Conservation (phyloP, 23 tunicate genomes). For the Botrylloides violaceus region DNA sequence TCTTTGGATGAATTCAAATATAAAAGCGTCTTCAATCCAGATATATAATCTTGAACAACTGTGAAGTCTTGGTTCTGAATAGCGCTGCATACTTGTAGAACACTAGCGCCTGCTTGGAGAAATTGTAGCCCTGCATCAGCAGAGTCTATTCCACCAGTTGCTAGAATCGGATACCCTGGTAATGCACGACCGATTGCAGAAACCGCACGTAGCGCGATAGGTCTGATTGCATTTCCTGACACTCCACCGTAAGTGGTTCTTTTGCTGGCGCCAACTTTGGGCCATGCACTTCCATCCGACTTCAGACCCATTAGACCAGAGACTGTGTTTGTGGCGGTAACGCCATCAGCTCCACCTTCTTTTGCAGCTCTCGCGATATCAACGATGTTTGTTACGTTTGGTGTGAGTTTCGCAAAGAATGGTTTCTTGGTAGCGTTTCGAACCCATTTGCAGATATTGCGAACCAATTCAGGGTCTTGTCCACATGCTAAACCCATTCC, state of each 20-base stretch:
- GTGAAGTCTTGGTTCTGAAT: slow-evolving; percentile 99
- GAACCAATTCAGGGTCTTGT: slow-evolving; percentile 89
- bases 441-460: slow-evolving; percentile 92
- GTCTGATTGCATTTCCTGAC: slow-evolving; percentile 96
- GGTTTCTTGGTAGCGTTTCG: slow-evolving; percentile 77
- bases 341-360: slow-evolving; percentile 98
- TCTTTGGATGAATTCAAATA: slow-evolving; percentile 63
- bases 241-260: slow-evolving; percentile 98
- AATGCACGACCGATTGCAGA: slow-evolving; percentile 76
- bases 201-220: slow-evolving; percentile 93
- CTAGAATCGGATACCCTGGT: slow-evolving; percentile 91
- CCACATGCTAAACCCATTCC: slow-evolving; percentile 99
- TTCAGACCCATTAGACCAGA: slow-evolving; percentile 96
- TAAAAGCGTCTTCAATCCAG: slow-evolving; percentile 84
- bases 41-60: slow-evolving; percentile 82
- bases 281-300: slow-evolving; percentile 86
- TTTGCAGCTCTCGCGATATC: slow-evolving; percentile 90
- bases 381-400: slow-evolving; percentile 90
- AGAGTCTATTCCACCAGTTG: slow-evolving; percentile 99
- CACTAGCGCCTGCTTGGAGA: slow-evolving; percentile 90
- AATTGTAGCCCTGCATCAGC: slow-evolving; percentile 97
- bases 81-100: slow-evolving; percentile 97
- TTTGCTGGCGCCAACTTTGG: slow-evolving; percentile 69
- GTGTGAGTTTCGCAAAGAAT: slow-evolving; percentile 97
- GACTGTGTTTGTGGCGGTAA: slow-evolving; percentile 98